phyloP scores from a whole-genome alignment of 2,888 invertebrate species.

The Ennomos erosarius region DNA sequence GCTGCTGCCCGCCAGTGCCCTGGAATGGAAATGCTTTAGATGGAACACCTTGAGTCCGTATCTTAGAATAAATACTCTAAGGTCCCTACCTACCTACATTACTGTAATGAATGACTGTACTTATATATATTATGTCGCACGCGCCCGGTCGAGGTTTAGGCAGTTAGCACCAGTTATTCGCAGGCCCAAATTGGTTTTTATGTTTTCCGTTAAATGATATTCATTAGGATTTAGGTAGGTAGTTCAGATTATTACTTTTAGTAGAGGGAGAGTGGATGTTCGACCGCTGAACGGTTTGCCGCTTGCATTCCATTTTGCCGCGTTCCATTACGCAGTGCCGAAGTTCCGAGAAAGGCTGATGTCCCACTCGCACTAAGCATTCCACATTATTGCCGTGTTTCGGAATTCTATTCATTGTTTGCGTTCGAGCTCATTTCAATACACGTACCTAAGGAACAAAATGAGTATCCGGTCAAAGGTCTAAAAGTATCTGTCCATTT shows the following conservation, averaged over 20 bases:
- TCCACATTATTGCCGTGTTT: constrained; percentile 75
- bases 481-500: constrained; percentile 38
- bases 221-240: constrained; percentile 18
- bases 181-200: constrained; percentile 4
- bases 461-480: constrained; percentile 69
- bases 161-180: neutral
- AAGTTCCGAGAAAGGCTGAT: constrained; percentile 77
- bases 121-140: too few species aligned
- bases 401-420: constrained; percentile 80
- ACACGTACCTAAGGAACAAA: constrained; percentile 67
- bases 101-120: too few species aligned
- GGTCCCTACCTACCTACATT: too few species aligned
- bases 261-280: constrained; percentile 46
- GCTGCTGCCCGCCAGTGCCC: too few species aligned
- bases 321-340: constrained; percentile 76
- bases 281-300: constrained; percentile 49
- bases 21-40: too few species aligned
- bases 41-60: too few species aligned
- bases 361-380: constrained; percentile 79
- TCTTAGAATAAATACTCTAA: too few species aligned
- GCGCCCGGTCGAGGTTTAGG: too few species aligned
- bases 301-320: constrained; percentile 77
- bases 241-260: constrained; percentile 46
- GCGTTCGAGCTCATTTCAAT: constrained; percentile 72
- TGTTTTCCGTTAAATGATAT: constrained; percentile 18